Evolutionary conservation across 2,888 invertebrate species (phyloP), one percentile per base, ranked within the genome.

Genomic region (Sabatieria punctata): DNA sequence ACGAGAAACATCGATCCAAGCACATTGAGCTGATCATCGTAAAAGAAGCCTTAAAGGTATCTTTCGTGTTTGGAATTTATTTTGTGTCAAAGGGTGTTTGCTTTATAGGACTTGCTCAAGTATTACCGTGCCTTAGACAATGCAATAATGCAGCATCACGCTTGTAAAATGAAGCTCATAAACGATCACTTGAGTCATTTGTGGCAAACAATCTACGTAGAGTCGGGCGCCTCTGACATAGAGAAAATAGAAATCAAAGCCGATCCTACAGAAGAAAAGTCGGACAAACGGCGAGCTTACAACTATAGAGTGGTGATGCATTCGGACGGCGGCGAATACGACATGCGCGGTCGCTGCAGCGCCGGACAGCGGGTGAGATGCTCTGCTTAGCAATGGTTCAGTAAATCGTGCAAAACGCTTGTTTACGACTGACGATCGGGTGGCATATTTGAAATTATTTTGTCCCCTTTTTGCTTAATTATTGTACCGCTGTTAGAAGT

Each of bases 221-320:
- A n/a, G n/a, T n/a, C n/a, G n/a, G n/a, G n/a, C n/a, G n/a, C 89
- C n/a, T 83, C 81, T 59, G 97, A 99, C 67, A 91, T 95, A 54
- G 89, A 91, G 60, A 83, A 82, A 48, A 91, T 97, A 60, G 81
- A 86, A 70, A 89, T 97, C 41, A 49, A 47, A n/a, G 19, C 38
- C 24, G n/a, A n/a, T n/a, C n/a, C n/a, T n/a, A n/a, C 54, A 23
- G 49, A 51, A 18, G 52, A 47, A 11, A 40, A 47, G 15, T 42
- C 42, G 6, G 52, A 55, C 6, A 56, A 53, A 41, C 47, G 54
- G 39, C 52, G 54, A 43, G 52, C 64, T 4, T 78, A 75, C 59
- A 72, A 75, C 68, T 85, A 80, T 69, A 78, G 83, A 57, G 85
- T 97, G 6, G 80, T 93, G 13, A 89, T 88, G 68, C 48, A 54